Conservation (phyloP, 2,113 vertebrate genomes). For the Rana temporaria region DNA sequence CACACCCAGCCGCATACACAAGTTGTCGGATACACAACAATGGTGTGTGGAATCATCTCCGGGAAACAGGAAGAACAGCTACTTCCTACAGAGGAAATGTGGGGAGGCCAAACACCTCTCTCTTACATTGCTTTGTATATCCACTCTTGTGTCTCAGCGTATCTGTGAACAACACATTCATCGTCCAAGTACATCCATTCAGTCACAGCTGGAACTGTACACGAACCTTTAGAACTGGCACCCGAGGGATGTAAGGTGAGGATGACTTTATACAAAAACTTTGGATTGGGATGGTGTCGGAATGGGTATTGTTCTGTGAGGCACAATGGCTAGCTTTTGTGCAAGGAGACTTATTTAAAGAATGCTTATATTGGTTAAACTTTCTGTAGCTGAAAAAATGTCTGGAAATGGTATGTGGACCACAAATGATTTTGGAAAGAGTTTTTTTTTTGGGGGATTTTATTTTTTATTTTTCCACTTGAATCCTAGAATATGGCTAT, state of each 20-base stretch:
- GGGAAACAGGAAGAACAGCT: slow-evolving; percentile 56
- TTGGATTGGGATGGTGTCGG: background rate
- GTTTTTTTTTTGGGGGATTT: too few relatives aligned
- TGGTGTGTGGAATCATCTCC: slow-evolving; percentile 57
- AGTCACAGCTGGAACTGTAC: background rate
- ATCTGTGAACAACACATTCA: background rate
- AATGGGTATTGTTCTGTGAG: background rate
- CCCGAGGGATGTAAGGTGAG: slow-evolving; percentile 38
- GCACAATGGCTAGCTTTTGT: background rate
- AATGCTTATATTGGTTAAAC: too few relatives aligned
- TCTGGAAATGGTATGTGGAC: too few relatives aligned
- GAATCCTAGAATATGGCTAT: too few relatives aligned
- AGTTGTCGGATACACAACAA: slow-evolving; percentile 57
- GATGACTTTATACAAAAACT: background rate
- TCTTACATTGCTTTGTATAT: slow-evolving; percentile 11
- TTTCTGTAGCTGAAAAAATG: too few relatives aligned
- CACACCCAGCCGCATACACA: slow-evolving; percentile 46
- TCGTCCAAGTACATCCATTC: background rate
- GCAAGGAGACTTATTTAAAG: too few relatives aligned
- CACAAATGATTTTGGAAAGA: too few relatives aligned
- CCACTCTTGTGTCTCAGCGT: slow-evolving; percentile 4
- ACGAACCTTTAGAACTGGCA: background rate
- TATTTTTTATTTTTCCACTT: too few relatives aligned
- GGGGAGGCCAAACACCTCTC: slow-evolving; percentile 35
- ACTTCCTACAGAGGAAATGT: slow-evolving; percentile 57